Evolutionary conservation across 2,113 vertebrate genomes (phyloP), one percentile per base, ranked within the genome.

Genomic region (Telmatochromis sp.): DNA sequence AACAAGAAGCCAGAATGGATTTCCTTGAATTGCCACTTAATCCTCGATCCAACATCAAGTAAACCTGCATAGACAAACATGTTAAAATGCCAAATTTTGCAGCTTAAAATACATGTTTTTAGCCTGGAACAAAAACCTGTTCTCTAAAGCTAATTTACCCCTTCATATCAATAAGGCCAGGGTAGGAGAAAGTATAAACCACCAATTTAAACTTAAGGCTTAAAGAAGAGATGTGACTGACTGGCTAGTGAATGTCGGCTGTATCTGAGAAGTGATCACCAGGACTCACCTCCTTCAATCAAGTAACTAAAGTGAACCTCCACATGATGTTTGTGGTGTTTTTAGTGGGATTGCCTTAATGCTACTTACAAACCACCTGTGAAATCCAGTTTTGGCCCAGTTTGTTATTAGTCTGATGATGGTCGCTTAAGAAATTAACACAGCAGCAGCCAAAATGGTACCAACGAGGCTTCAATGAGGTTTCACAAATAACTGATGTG

Each of bases 191-290:
- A 70, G 35, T 40, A 23, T 42, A 70, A 40, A 40, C 35, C 63
- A 23, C 12, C 65, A 70, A 70, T 70, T 26, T 1, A 42, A 70
- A 42, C 12, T 70, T 70, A 6, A 9, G 4, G 63, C 7, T 6
- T 70, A 70, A 70, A 42, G 63, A 68, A 14, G 19, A 40, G 60
- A 1, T 65, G 33, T 65, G 60, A 40, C n/a, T 70, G 35, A 42
- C 35, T 70, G n/a, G n/a, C 35, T 40, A 0, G 63, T 23, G 35
- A 40, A 70, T 23, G n/a, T 0, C 4, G 0, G 4, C 35, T 23
- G 35, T 70, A 42, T 7, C 37, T 70, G 37, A 40, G 35, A 42
- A n/a, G 33, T 37, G 60, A 65, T 21, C 60, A 21, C 33, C 33
- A 70, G 5, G 35, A 70, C 5, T 70, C 65, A 23, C 0, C 65